Conservation (phyloP, 2,888 invertebrate genomes). For the Junonia oenone region DNA sequence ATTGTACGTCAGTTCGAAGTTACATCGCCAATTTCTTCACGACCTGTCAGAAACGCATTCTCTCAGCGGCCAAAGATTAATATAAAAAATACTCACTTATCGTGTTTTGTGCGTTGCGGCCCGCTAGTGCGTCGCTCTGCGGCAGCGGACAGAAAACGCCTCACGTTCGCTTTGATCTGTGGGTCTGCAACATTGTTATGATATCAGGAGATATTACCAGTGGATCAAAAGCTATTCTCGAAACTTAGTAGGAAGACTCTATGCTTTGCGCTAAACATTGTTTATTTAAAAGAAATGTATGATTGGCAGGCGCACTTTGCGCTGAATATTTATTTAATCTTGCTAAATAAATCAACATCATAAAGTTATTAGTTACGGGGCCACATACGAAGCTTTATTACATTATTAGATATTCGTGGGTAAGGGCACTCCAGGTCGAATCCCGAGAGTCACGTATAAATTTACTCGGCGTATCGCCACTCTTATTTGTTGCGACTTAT, state of each 20-base stretch:
- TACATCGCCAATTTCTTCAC: no score
- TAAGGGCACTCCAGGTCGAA: constrained; percentile 32
- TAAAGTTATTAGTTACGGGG: constrained; percentile 1
- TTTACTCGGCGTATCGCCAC: constrained; percentile 53
- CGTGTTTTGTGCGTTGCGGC: constrained; percentile 53
- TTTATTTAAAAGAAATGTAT: neutral
- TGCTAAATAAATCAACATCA: neutral
- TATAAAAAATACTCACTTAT: constrained; percentile 53
- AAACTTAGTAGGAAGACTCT: neutral
- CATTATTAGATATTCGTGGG: constrained; percentile 23
- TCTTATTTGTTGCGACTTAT: constrained; percentile 59
- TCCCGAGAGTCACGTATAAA: constrained; percentile 61
- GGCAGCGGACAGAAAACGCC: constrained; percentile 84
- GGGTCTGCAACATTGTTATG: constrained; percentile 83
- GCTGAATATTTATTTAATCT: neutral
- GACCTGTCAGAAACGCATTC: no score
- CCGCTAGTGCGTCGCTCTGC: constrained; percentile 59
- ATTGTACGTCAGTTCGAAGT: neutral
- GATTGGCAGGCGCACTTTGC: neutral
- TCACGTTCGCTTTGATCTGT: constrained; percentile 89
- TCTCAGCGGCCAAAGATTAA: no score
- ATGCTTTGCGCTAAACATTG: neutral
- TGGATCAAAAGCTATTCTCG: neutral
- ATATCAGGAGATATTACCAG: constrained; percentile 13
- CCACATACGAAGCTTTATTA: constrained; percentile 6